A percentile compares a stretch with the other conserved stretches of the same genome.
These are phyloP conservation scores for Apogon hyalosoma DNA, from an alignment of 2,797 vertebrate genomes.

Conservation along the genomic window DNA sequence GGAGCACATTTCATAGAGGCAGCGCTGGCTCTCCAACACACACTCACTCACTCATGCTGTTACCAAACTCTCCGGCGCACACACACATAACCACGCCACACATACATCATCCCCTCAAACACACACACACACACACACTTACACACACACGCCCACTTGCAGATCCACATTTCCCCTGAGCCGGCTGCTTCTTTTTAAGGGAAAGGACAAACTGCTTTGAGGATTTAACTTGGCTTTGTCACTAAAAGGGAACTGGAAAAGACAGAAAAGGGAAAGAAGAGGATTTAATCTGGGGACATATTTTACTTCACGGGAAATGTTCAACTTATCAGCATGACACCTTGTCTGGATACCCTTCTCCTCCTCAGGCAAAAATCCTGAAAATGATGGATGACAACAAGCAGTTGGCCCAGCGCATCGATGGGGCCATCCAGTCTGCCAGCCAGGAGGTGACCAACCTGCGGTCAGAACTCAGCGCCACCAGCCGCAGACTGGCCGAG, in stretches of 20 bases:
- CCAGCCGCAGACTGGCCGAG: constrained; percentile 92
- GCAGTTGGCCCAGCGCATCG: constrained; percentile 93
- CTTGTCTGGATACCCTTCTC: constrained; percentile 84
- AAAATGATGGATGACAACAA: constrained; percentile 97
- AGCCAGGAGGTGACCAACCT: constrained; percentile 94
- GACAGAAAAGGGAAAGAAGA: constrained; percentile 30
- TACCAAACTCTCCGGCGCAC: constrained; percentile 49
- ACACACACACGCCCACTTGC: constrained; percentile 37
- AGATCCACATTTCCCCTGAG: constrained; percentile 59
- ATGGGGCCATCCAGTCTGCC: constrained; percentile 93
- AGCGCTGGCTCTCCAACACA: constrained; percentile 61
- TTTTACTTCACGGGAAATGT: constrained; percentile 63
- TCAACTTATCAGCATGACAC: constrained; percentile 87
- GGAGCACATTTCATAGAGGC: constrained; percentile 78
- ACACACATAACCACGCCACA: constrained; percentile 49
- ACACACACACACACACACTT: constrained; percentile 26
- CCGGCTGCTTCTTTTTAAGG: constrained; percentile 61
- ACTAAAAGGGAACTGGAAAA: constrained; percentile 39
- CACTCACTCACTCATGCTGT: constrained; percentile 50
- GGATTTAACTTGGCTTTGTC: constrained; percentile 76
- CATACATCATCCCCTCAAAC: constrained; percentile 21
- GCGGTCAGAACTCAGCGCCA: constrained; percentile 92
- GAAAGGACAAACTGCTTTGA: constrained; percentile 70
- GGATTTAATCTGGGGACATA: constrained; percentile 60
- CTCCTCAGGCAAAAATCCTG: constrained; percentile 92